Evolutionary conservation across 1,140 invertebrate genomes (phyloP), one percentile per base, ranked within the genome.

Genomic region (Akabosia matsudoensis): DNA sequence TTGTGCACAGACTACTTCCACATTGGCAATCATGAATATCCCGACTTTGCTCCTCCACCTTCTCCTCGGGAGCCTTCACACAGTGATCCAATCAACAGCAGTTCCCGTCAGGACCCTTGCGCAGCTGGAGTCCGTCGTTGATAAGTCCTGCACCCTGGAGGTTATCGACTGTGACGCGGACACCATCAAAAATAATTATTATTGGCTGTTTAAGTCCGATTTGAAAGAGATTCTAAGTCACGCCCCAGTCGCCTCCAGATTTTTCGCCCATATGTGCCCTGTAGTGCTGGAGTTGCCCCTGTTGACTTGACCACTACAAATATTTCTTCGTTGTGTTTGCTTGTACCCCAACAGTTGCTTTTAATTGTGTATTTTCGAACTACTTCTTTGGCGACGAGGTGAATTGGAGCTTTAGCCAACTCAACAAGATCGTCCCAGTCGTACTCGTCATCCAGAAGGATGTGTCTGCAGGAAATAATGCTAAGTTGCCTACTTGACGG

Each of bases 141-240:
- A 67, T 67, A 30, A 31, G 28, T 2, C 1, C 4, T 30, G 26
- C 24, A 67, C n/a, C 7, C 28, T 67, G 30, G 31, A 67, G 61
- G 94, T 97, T 24, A 96, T 97, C 14, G 94, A 97, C 83, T 97
- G 96, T 84, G 92, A 90, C 22, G 88, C 91, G 76, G 88, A 92
- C 79, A 93, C 97, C 7, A 97, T 98, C 93, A 96, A 95, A 85
- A 93, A 97, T 82, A 96, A 98, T 85, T 97, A 95, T 86, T 98
- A 97, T 85, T 98, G 96, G 96, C 95, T 72, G 22, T 31, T 77
- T 1, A 94, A 98, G 56, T 97, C 94, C 0, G 97, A 98, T 87
- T 89, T 98, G 51, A 97, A 97, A 83, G 98, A 98, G 85, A 92
- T 98, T n/a, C 87, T 98, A 0, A 95, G 94, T 0, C 96, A 98